These are phyloP conservation scores for Heteractis magnifica DNA, from an alignment of 92 coral and sea anemone genomes.

Conservation along the genomic window DNA sequence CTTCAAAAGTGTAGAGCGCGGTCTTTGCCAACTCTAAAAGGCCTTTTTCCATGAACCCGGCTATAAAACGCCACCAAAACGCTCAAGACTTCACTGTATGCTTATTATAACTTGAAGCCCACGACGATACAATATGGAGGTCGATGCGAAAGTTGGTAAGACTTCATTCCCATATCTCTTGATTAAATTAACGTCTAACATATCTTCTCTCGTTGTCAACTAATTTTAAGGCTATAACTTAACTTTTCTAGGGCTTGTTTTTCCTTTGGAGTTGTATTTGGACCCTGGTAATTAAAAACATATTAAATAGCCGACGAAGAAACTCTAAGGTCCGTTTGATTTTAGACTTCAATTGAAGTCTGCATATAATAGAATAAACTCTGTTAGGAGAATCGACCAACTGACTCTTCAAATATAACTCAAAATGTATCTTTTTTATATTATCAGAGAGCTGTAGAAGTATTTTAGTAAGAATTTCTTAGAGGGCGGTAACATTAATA, in stretches of 20 bases:
- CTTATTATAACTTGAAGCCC: conserved; percentile 35
- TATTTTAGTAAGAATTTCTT: background rate
- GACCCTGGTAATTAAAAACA: conserved; percentile 29
- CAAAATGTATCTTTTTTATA: background rate
- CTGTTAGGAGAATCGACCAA: background rate
- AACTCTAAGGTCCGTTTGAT: background rate
- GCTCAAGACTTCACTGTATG: conserved; percentile 38
- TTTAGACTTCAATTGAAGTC: background rate
- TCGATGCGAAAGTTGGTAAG: conserved; percentile 33
- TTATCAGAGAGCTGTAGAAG: background rate
- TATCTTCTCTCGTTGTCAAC: background rate
- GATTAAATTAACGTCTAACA: background rate
- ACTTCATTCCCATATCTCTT: background rate
- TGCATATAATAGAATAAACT: background rate
- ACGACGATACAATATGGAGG: conserved; percentile 34
- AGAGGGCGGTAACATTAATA: conserved; percentile 23
- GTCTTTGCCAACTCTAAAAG: conserved; percentile 69
- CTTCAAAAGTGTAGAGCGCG: conserved; percentile 69
- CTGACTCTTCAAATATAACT: background rate
- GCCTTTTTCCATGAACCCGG: conserved; percentile 50
- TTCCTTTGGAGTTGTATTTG: conserved; percentile 6
- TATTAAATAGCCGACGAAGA: conserved; percentile 23
- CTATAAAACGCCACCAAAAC: conserved; percentile 74
- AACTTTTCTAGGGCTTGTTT: conserved; percentile 12
- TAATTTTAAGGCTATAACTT: conserved; percentile 15